Evolutionary conservation across 23 tunicate genomes (phyloP), one percentile per base, ranked within the genome.

Genomic region (Ciona savignyi): DNA sequence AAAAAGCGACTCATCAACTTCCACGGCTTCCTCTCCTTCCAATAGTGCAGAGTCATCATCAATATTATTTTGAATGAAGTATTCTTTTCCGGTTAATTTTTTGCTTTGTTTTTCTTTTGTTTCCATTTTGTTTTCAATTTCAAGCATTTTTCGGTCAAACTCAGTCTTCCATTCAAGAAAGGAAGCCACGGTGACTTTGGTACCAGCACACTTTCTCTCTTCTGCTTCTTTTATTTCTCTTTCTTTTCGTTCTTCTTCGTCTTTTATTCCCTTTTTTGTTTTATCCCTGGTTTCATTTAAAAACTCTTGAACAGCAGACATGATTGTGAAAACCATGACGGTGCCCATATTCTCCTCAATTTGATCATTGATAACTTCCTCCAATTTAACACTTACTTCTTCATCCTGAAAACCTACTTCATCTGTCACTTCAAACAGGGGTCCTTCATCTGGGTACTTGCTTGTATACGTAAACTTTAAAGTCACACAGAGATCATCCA

Each of bases 1-100:
- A 80, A 94, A 94, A 60, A 94, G 66, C 42, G 93, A 85, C 75
- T 94, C 99, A 49, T 94, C 99, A 51, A 94, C 90, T 63, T 93
- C 86, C 2, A 94, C 99, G 1, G 80, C 90, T 25, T 82, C 84
- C 24, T 89, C 95, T 0, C 85, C 93, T 25, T 83, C 99, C 42
- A 94, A 61, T 1, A 80, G 67, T 62, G 80, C 93, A 23, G 75
- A 51, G 25, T 87, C 95, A 72, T 87, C 90, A 30, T 42, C 49
- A 20, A 72, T 32, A 1, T 66, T 65, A 61, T 82, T 86, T 60
- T 80, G 69, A 4, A 78, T 81, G 83, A 94, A 94, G 27, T 87
- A 81, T 60, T 87, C 85, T 78, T 79, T 83, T 1, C 98, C 96
- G 48, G 96, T 62, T 32, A 89, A 32, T 73, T 85, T 85, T 28